Evolutionary conservation across 2,888 invertebrate genomes (phyloP).

Genomic region (Eupithecia subumbrata): DNA sequence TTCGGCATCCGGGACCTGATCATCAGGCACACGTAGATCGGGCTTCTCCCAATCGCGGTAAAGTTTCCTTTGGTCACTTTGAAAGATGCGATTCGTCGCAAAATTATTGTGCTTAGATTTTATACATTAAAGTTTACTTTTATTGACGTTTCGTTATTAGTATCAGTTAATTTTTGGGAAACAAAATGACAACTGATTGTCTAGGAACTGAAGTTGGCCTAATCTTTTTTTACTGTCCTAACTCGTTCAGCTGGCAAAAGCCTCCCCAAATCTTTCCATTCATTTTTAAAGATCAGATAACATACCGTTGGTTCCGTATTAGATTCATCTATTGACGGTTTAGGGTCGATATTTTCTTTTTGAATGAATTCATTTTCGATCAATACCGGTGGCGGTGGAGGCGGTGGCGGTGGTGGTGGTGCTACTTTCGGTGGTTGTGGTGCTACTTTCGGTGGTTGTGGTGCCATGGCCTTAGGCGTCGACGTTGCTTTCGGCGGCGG

Average conservation of each 20-base stretch:
- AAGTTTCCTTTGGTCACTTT: too few relatives aligned
- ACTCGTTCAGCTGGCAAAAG: too few relatives aligned
- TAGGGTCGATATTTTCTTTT: constrained; percentile 77
- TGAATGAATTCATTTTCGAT: constrained; percentile 64
- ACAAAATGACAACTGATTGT: neutral
- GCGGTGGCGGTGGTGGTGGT: constrained; percentile 28
- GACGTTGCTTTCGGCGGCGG: constrained; percentile 43
- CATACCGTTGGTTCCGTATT: constrained; percentile 78
- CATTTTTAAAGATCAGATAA: neutral
- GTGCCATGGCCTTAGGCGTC: constrained; percentile 46
- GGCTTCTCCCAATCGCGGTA: too few relatives aligned
- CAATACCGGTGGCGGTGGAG: constrained; percentile 43
- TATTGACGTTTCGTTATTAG: neutral
- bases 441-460: constrained; percentile 50
- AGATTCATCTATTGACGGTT: constrained; percentile 55
- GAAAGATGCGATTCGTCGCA: too few relatives aligned
- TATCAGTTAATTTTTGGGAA: neutral
- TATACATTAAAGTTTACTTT: neutral
- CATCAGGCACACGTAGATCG: too few relatives aligned
- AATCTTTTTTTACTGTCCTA: too few relatives aligned
- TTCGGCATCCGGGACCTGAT: too few relatives aligned
- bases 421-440: constrained; percentile 44
- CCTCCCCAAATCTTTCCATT: too few relatives aligned
- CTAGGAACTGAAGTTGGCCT: neutral
- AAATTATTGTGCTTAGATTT: neutral